Evolutionary conservation across 2,113 vertebrate genomes (phyloP).

Genomic region (Neotoma lepida): DNA sequence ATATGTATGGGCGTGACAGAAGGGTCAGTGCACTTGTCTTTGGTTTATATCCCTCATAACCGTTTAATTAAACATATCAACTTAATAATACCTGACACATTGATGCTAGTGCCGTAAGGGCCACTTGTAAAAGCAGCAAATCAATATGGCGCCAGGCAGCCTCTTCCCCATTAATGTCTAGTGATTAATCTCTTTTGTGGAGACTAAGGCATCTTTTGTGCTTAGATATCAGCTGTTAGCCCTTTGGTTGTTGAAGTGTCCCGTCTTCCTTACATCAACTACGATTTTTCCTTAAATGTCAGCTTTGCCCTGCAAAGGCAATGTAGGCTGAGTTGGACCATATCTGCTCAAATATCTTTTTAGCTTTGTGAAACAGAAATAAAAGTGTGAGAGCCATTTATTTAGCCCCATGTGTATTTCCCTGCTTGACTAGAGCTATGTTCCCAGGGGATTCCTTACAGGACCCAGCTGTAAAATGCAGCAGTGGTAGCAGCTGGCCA

Average conservation of each 20-base stretch:
- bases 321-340: background rate
- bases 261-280: background rate
- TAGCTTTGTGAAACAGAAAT: background rate
- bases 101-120: background rate
- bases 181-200: background rate
- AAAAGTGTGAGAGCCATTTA: background rate
- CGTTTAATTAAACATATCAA: conserved; percentile 21
- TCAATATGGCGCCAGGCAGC: background rate
- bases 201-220: background rate
- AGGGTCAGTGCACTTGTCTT: background rate
- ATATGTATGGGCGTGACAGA: background rate
- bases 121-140: background rate
- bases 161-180: background rate
- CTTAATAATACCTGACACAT: background rate
- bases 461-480: background rate
- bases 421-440: background rate
- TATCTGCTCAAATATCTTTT: background rate
- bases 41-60: background rate
- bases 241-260: background rate
- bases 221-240: background rate
- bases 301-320: background rate
- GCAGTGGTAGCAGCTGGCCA: background rate
- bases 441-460: background rate
- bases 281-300: conserved; percentile 28
- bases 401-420: background rate